These are phyloP conservation scores for Sceliomorpha sp. DNA, from an alignment of 2,888 invertebrate genomes.

Conservation along the genomic window DNA sequence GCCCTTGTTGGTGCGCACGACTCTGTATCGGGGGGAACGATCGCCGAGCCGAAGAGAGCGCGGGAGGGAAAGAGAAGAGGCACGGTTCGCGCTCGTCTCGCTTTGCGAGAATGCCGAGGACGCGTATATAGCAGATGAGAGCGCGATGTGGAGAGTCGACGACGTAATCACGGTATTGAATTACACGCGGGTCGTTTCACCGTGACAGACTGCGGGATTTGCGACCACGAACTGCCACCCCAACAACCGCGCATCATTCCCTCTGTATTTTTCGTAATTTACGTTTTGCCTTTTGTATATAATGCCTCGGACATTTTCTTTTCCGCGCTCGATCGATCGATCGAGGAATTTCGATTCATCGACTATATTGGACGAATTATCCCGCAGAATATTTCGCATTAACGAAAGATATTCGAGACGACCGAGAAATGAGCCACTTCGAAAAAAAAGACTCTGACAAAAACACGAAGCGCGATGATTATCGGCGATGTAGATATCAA, in stretches of 20 bases:
- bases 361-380: too few species aligned
- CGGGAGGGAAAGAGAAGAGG: constrained; percentile 16
- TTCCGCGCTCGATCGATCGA: too few species aligned
- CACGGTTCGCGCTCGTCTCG: constrained; percentile 36
- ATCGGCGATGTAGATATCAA: too few species aligned
- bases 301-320: not conserved
- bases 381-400: too few species aligned
- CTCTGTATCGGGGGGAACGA: constrained; percentile 31
- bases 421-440: too few species aligned
- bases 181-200: constrained; percentile 55
- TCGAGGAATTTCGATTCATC: too few species aligned
- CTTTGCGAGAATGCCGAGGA: constrained; percentile 46
- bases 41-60: constrained; percentile 32
- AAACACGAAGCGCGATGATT: too few species aligned
- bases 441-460: too few species aligned
- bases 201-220: constrained; percentile 38
- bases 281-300: constrained; percentile 5
- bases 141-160: constrained; percentile 50
- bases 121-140: constrained; percentile 51
- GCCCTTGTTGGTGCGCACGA: constrained; percentile 56
- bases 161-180: constrained; percentile 59
- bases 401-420: too few species aligned
- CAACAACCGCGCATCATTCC: constrained; percentile 9
- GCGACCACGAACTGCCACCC: constrained; percentile 25
- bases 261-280: not conserved